phyloP scores from a whole-genome alignment of 2,113 vertebrate genomes.

The Smithornis capensis region DNA sequence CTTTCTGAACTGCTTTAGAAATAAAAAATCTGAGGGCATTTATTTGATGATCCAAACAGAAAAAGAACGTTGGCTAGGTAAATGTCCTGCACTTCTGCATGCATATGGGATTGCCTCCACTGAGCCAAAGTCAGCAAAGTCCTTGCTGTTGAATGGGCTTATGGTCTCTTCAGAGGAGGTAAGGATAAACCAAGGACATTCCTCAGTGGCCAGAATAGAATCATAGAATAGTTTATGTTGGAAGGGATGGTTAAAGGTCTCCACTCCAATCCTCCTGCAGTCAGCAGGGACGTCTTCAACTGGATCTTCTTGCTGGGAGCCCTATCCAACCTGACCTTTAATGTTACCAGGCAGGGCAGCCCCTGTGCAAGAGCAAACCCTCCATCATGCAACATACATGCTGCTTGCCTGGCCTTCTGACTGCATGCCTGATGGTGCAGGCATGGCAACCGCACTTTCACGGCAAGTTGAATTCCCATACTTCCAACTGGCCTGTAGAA shows the following conservation, averaged over 20 bases:
- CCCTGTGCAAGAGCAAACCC: not conserved
- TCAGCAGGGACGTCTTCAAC: not conserved
- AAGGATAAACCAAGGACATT: not conserved
- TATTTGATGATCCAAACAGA: not conserved
- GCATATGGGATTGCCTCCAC: not conserved
- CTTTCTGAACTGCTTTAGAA: not conserved
- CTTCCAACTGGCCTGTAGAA: not conserved
- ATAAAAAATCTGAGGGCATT: not conserved
- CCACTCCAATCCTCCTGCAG: not conserved
- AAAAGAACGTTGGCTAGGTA: not conserved
- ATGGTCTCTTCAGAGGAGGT: fast-evolving
- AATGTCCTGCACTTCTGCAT: not conserved
- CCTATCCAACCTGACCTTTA: not conserved
- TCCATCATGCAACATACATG: fast-evolving
- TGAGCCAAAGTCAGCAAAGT: not conserved
- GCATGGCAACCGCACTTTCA: not conserved
- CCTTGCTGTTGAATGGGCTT: not conserved
- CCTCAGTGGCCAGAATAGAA: not conserved
- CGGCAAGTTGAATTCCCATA: fast-evolving
- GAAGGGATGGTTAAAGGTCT: not conserved
- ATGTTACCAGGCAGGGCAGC: not conserved
- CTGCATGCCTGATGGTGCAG: not conserved
- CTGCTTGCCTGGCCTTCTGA: not conserved
- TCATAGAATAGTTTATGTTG: not conserved
- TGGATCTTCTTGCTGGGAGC: not conserved